Conservation (phyloP, 2,888 invertebrate species). For the Cylindroiulus punctatus region DNA sequence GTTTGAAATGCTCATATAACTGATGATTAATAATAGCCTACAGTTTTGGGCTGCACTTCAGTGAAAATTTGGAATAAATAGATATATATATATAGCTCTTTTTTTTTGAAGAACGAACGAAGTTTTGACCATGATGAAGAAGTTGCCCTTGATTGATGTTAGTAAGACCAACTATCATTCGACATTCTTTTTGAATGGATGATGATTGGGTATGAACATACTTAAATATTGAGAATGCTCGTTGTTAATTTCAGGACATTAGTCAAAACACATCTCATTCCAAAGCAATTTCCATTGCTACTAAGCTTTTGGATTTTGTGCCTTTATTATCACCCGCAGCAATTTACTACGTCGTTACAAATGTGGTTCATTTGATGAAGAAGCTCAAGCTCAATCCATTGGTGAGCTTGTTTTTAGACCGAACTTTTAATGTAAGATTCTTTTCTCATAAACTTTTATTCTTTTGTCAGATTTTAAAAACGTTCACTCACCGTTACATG, state of each 20-base stretch:
- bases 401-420: not conserved
- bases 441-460: not conserved
- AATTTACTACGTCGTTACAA: not conserved
- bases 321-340: not conserved
- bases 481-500: conserved; percentile 41
- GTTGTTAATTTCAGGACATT: not conserved
- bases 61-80: too few relatives aligned
- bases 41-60: too few relatives aligned
- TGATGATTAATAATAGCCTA: too few relatives aligned
- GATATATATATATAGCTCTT: not conserved
- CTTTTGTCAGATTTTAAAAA: conserved; percentile 37
- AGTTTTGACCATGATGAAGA: conserved; percentile 19
- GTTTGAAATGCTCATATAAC: not conserved
- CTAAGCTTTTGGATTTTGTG: conserved; percentile 26
- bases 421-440: not conserved
- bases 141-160: conserved; percentile 13
- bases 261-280: not conserved
- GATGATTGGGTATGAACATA: not conserved
- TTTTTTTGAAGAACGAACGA: conserved; percentile 1
- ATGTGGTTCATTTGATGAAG: not conserved
- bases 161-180: not conserved
- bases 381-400: conserved; percentile 19
- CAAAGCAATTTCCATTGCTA: not conserved
- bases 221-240: not conserved
- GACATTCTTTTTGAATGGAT: not conserved